These are phyloP conservation scores for Euwallacea fornicatus DNA, from an alignment of 1,140 invertebrate species.

Conservation along the genomic window DNA sequence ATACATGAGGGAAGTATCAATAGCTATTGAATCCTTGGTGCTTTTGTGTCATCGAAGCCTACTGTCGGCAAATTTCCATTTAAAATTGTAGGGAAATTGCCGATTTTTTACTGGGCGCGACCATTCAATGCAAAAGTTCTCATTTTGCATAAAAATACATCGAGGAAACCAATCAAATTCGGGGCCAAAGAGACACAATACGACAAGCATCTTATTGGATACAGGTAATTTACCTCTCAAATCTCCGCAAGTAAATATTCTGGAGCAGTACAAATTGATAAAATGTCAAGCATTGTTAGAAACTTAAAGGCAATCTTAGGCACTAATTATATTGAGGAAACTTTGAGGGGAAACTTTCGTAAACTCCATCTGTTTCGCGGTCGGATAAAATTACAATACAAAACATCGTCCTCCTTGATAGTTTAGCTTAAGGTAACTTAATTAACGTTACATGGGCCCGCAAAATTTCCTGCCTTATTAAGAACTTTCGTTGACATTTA, in stretches of 20 bases:
- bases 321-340: background rate
- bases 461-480: background rate
- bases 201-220: no score
- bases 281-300: slow-evolving; percentile 1
- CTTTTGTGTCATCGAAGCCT: no score
- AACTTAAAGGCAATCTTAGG: background rate
- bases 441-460: background rate
- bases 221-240: no score
- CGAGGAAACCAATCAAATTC: no score
- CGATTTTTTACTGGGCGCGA: background rate
- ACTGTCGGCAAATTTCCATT: background rate
- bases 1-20: no score
- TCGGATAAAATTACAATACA: slow-evolving; percentile 1
- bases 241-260: no score
- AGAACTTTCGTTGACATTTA: background rate
- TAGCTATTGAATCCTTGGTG: no score
- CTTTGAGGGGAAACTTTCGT: background rate
- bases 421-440: slow-evolving; percentile 4
- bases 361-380: background rate
- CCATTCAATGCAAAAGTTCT: slow-evolving; percentile 2
- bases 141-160: background rate
- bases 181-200: no score
- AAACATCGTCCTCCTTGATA: slow-evolving; percentile 3
- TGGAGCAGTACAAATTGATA: background rate
- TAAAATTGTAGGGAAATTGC: slow-evolving; percentile 1